phyloP scores from a whole-genome alignment of 2,797 vertebrate genomes.

The Anisognathus igniventris region DNA sequence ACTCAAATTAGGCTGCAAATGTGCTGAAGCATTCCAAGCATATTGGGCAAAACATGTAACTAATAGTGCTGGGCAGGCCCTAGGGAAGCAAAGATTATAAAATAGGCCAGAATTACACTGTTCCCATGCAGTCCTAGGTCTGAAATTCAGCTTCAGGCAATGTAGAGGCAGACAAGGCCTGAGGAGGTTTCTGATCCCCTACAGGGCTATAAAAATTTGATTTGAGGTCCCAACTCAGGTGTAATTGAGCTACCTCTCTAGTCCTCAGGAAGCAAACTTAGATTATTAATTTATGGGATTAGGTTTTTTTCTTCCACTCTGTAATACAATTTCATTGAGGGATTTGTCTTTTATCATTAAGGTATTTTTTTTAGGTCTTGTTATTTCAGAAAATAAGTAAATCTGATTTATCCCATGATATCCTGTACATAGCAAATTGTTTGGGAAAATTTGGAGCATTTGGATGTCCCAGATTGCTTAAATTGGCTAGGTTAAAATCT shows the following conservation, averaged over 20 bases:
- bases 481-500: neutral
- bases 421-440: neutral
- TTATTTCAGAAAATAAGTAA: neutral
- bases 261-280: neutral
- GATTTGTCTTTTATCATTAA: neutral
- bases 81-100: neutral
- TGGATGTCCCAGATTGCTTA: neutral
- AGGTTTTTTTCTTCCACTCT: neutral
- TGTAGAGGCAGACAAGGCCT: neutral
- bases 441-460: neutral
- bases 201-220: neutral
- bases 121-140: neutral
- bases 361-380: neutral
- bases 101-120: neutral
- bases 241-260: neutral
- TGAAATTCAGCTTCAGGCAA: neutral
- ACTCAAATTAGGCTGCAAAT: neutral
- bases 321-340: neutral
- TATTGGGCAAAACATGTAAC: neutral
- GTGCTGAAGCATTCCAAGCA: neutral
- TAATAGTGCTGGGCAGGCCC: neutral
- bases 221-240: neutral
- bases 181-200: neutral
- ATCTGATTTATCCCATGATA: neutral
- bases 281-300: neutral